Evolutionary conservation across 2,888 invertebrate genomes (phyloP), one percentile per base, ranked within the genome.

Genomic region (Caenorhabditis drosophilae): DNA sequence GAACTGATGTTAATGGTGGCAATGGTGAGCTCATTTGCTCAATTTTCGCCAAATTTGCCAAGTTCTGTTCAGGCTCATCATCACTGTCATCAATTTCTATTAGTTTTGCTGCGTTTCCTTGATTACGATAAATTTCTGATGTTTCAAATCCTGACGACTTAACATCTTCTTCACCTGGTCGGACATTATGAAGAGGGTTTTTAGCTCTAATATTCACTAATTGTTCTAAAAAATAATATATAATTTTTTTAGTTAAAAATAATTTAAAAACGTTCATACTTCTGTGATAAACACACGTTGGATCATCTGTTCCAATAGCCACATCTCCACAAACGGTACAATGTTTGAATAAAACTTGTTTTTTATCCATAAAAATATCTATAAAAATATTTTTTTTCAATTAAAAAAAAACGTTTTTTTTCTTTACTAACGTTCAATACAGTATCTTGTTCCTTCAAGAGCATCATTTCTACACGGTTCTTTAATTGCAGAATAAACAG

Each of bases 331-430:
- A 66, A 23, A 16, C 27, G 1, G 9, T 23, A 16, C 60, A 66
- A 6, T 23, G 3, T n/a, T 11, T 18, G 26, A 64, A 59, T 31
- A 64, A 18, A 11, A 48, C 47, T 18, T 66, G 60, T 0, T 9
- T 18, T 7, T 31, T 47, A 45, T 66, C 60, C 16, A 49, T n/a
- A 2, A 35, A 27, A 18, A 66, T 49, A 15, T 66, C 64, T 64
- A 56, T 12, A 45, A 45, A 47, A 34, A 1, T 3, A 9, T 4
- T 16, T 22, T 16, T 31, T 22, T 46, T 35, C 4, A 12, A 31
- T n/a, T 22, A 18, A 25, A 25, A 23, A 23, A 11, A 4, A 20
- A 36, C 16, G 22, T 15, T 36, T n/a, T 42, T 15, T 16, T 7
- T 15, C 12, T 4, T 4, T 1, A 48, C 64, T 38, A 3, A 64